A percentile compares a stretch with the other conserved stretches of the same genome.
Conservation (phyloP, 2,888 invertebrate genomes). For the Rhorus exstirpatorius region DNA sequence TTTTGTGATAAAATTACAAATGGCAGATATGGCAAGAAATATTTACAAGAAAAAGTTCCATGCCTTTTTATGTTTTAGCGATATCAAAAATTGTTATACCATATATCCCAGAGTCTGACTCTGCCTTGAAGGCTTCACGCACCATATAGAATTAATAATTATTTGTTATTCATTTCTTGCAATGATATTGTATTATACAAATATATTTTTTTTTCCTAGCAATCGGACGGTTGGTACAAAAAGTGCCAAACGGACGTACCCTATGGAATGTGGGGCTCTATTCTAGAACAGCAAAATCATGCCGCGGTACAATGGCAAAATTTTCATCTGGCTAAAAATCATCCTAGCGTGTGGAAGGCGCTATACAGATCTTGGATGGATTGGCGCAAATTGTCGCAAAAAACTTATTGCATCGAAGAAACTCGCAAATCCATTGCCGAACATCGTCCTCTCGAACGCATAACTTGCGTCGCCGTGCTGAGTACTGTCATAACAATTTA, state of each 20-base stretch:
- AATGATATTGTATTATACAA: not conserved
- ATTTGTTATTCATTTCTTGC: no score
- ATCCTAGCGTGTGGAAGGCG: conserved; percentile 72
- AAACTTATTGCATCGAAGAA: conserved; percentile 15
- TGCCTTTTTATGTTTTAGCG: no score
- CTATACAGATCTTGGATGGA: conserved; percentile 76
- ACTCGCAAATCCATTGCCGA: conserved; percentile 66
- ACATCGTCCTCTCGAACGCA: conserved; percentile 66
- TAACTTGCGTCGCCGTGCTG: conserved; percentile 74
- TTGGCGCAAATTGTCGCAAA: conserved; percentile 72
- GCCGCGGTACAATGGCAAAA: conserved; percentile 42
- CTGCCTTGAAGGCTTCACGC: no score
- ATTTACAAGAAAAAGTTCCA: no score
- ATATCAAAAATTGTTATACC: no score
- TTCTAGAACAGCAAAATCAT: conserved; percentile 74
- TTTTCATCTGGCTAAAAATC: conserved; percentile 56
- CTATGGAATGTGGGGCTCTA: conserved; percentile 68
- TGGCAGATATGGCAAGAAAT: no score
- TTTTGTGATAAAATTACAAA: no score
- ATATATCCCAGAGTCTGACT: no score
- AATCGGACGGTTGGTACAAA: conserved; percentile 74
- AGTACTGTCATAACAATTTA: conserved; percentile 66
- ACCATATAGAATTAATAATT: no score
- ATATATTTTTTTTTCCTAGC: conserved; percentile 64
- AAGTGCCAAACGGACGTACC: conserved; percentile 78